Evolutionary conservation across 2,888 invertebrate genomes (phyloP).

Genomic region (Xestobium rufovillosum): DNA sequence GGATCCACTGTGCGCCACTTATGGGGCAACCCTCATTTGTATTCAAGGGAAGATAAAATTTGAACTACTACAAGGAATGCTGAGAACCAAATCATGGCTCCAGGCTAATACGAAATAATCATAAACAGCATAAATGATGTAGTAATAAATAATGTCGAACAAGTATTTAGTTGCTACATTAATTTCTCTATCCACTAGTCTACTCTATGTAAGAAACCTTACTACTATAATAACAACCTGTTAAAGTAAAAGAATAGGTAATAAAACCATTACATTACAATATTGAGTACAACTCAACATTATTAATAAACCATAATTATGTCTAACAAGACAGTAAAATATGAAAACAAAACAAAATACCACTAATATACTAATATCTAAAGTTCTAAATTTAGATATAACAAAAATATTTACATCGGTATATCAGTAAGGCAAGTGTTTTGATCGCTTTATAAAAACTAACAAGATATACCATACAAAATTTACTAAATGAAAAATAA

Average conservation of each 20-base stretch:
- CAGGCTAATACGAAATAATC: too few relatives aligned
- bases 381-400: background rate
- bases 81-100: too few relatives aligned
- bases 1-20: too few relatives aligned
- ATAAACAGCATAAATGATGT: too few relatives aligned
- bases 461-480: too few relatives aligned
- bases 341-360: conserved; percentile 1
- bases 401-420: background rate
- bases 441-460: too few relatives aligned
- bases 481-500: too few relatives aligned
- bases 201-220: conserved; percentile 1
- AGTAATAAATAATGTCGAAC: background rate
- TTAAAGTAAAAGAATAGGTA: conserved; percentile 8
- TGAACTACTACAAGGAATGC: too few relatives aligned
- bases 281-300: conserved; percentile 2
- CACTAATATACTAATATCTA: background rate
- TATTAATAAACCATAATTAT: conserved; percentile 1
- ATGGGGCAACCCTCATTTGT: too few relatives aligned
- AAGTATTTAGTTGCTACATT: background rate
- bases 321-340: background rate
- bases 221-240: conserved; percentile 8
- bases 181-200: too few relatives aligned
- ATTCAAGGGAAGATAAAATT: too few relatives aligned
- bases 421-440: too few relatives aligned
- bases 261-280: conserved; percentile 2